Conservation (phyloP, 2,797 vertebrate species). For the Danio albolineatus region DNA sequence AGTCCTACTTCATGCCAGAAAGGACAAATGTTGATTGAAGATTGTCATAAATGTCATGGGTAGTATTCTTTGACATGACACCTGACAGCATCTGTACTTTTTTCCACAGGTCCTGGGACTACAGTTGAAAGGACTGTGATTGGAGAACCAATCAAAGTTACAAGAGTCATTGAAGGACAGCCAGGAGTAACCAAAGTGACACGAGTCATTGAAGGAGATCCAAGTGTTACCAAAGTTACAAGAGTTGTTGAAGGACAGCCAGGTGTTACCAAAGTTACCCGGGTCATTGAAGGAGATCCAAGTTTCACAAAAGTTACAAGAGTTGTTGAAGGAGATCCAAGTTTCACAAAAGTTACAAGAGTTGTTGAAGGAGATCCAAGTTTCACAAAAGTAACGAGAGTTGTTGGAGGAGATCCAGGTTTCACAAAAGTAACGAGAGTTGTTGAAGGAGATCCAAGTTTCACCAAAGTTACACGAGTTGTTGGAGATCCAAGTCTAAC, state of each 20-base stretch:
- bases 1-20: background rate
- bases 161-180: constrained; percentile 75
- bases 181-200: constrained; percentile 55
- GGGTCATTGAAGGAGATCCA: constrained; percentile 77
- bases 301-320: constrained; percentile 52
- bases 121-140: constrained; percentile 69
- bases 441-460: constrained; percentile 74
- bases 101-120: constrained; percentile 69
- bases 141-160: constrained; percentile 67
- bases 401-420: constrained; percentile 76
- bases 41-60: background rate
- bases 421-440: constrained; percentile 56
- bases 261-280: constrained; percentile 28
- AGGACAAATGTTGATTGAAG: background rate
- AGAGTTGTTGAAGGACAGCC: constrained; percentile 78
- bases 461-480: constrained; percentile 62
- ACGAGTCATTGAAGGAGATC: constrained; percentile 76
- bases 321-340: constrained; percentile 77
- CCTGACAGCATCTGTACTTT: background rate
- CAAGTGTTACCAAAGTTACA: constrained; percentile 52
- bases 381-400: constrained; percentile 55
- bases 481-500: constrained; percentile 73
- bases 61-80: background rate
- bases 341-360: constrained; percentile 44
- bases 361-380: constrained; percentile 76